phyloP scores from a whole-genome alignment of 2,113 vertebrate genomes.

The Ptychochromis oligacanthus region DNA sequence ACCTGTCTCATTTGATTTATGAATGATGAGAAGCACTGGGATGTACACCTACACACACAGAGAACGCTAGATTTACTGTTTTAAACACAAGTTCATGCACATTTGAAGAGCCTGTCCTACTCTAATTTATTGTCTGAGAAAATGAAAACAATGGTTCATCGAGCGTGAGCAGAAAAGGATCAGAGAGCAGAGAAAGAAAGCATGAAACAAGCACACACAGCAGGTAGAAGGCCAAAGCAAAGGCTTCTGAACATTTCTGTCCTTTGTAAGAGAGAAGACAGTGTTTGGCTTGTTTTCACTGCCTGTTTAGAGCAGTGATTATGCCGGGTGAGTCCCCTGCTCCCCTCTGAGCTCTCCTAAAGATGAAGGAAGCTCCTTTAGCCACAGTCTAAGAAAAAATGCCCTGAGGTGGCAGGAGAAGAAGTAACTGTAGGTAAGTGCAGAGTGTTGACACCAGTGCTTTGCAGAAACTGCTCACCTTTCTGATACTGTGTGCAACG shows the following conservation, averaged over 20 bases:
- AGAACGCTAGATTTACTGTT: not conserved
- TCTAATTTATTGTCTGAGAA: constrained; percentile 12
- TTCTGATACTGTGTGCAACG: not conserved
- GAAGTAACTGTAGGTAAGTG: constrained; percentile 1
- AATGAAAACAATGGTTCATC: constrained; percentile 31
- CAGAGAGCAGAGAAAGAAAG: not conserved
- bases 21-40: not conserved
- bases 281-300: constrained; percentile 5
- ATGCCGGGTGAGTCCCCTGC: constrained; percentile 7
- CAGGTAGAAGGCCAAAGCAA: not conserved
- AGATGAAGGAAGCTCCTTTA: not conserved
- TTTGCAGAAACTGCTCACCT: not conserved
- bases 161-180: constrained; percentile 24
- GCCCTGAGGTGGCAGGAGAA: constrained; percentile 13
- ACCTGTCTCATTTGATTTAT: constrained; percentile 9
- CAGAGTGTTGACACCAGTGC: constrained; percentile 10
- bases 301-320: constrained; percentile 23
- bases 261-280: constrained; percentile 19
- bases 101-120: not conserved
- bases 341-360: not conserved
- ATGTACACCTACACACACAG: not conserved
- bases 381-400: not conserved
- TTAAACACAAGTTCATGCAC: constrained; percentile 12
- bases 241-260: not conserved
- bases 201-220: not conserved